A percentile compares a stretch with the other conserved stretches of the same genome.
phyloP scores from a whole-genome alignment of 1,140 invertebrate species.

The Dreissena rostriformis region DNA sequence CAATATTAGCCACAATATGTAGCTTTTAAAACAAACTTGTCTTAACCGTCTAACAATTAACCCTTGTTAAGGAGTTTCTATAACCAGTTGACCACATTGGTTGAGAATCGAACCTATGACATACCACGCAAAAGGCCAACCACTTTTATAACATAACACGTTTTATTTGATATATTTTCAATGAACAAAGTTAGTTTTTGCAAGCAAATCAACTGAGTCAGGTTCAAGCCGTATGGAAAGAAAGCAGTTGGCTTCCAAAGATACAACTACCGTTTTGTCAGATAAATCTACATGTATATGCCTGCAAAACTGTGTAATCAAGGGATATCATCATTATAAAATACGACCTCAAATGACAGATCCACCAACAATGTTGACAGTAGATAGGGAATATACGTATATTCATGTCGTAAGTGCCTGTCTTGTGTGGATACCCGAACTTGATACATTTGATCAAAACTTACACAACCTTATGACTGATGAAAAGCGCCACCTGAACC shows the following conservation, averaged over 20 bases:
- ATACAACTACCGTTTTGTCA: no score
- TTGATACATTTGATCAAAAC: not conserved
- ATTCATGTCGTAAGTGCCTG: not conserved
- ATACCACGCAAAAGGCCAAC: not conserved
- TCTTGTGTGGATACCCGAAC: conserved; percentile 25
- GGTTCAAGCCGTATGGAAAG: not conserved
- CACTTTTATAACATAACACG: not conserved
- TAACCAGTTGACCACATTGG: no score
- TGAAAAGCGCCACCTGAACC: conserved; percentile 20
- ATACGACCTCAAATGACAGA: not conserved
- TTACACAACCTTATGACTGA: not conserved
- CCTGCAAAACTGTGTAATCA: conserved; percentile 21
- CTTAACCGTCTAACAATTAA: no score
- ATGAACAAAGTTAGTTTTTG: not conserved
- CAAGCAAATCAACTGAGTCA: not conserved
- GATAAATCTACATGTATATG: no score
- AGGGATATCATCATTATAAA: conserved; percentile 22
- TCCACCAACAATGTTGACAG: not conserved
- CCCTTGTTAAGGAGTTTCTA: no score
- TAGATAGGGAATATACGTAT: not conserved
- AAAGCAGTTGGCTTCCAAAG: no score
- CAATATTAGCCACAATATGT: no score
- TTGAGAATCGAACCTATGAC: no score
- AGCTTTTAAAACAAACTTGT: no score
- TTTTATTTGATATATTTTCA: not conserved